Evolutionary conservation across 1,140 invertebrate genomes (phyloP), one percentile per base, ranked within the genome.

Genomic region (Oryctes rhinoceros): DNA sequence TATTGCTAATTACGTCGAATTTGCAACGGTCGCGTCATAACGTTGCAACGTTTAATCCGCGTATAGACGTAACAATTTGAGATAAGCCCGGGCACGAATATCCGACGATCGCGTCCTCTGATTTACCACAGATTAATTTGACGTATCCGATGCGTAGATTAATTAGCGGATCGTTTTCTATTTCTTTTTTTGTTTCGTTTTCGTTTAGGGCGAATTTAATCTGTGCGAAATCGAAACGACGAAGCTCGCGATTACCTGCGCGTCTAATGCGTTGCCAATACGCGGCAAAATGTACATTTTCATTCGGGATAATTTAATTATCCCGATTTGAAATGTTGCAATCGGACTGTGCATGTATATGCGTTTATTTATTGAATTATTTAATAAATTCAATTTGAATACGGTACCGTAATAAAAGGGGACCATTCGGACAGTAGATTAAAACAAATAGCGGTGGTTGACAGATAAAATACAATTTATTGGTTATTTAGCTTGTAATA

Each of bases 281-380:
- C 13, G 10, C 49, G 0, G 49, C n/a, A 18, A 13, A 53, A 53
- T 53, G n/a, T 53, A 53, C 4, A 53, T 53, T 53, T 18, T 4
- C 49, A 53, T 53, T 53, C n/a, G 13, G n/a, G n/a, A 53, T 53
- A 53, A 53, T 53, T 53, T 18, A 53, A 53, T 53, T 53, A 53
- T 18, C 49, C n/a, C 4, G 9, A 15, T 3, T 53, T 18, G 49
- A 18, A 53, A 13, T 18, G 49, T 13, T 53, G 39, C n/a, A 18
- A 13, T 13, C 13, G 11, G 13, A 15, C 2, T n/a, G 11, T 48
- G 11, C 11, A 11, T 11, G 13, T 53, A 53, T 18, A 4, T 53
- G 4, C n/a, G n/a, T 53, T 53, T 53, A 53, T 53, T 53, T 53
- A 53, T 53, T 53, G n/a, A 53, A 53, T 53, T 53, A 53, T 53